Base-by-base conservation (phyloP, 1,140 invertebrate genomes). In the Pristionchus pacificus region DNA sequence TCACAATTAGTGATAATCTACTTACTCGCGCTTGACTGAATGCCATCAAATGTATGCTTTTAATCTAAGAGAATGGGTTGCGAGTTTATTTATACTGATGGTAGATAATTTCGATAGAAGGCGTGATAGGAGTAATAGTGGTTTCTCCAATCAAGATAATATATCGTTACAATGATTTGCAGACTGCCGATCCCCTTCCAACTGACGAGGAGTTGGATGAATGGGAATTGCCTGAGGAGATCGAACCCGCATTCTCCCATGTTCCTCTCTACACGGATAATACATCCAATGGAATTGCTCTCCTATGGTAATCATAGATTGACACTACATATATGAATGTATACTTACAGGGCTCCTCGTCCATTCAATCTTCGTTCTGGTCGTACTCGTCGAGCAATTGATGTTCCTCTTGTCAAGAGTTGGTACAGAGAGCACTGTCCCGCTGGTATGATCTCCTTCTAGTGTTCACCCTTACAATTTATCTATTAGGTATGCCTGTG, bases 341-440 rank as follows among this genome's bases (percentile, higher is more conserved):
- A 49, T 19, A 19, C n/a, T 49, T 49, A 19, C 19, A 49, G 38
- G 38, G 95, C 96, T 29, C 95, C 96, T 0, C 88, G 96, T 71
- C 97, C 97, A 2, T 99, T 97, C 81, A 97, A 96, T 84, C 89
- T 96, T 80, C 88, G 96, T 77, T 98, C 96, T 68, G 92, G 91
- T 13, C 78, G 87, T 29, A 88, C 87, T 30, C 81, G 95, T 66
- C 88, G 96, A 80, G 95, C 95, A 2, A 91, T 98, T 68, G 97
- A 98, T 85, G 90, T 99, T 49, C 97, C 97, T 0, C 84, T 99
- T 10, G 95, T 98, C 0, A 98, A 98, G 86, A 90, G 90, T 3
- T 99, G 97, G 97, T 97, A 89, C 79, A 74, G 85, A 78, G 96
- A 99, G 84, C 96, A 99, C 84, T 97, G 93, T 85, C 96, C 96